Base-by-base conservation (phyloP, 2,797 vertebrate species). In the Phoeniculus purpureus region DNA sequence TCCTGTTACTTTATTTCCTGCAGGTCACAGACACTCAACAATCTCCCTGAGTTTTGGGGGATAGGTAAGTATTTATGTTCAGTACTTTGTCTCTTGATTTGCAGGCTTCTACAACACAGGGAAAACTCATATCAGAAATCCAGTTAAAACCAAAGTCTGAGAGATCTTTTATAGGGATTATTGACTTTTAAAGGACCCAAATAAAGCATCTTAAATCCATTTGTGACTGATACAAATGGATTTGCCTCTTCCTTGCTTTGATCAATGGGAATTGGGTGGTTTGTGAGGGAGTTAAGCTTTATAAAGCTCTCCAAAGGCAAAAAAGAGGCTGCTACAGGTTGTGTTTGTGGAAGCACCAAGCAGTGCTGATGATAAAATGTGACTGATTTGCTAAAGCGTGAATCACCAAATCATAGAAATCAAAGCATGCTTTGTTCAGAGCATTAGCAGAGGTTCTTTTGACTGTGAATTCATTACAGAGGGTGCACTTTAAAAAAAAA, bases 351-450 rank as follows among this genome's bases (percentile, higher is more conserved):
- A 94, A 90, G 72, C 48, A 85, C 45, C 74, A 71, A 68, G 58
- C 43, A 85, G n/a, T 8, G 6, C 73, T 43, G 81, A 25, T 70
- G 85, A 92, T 92, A 94, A 94, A 84, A 91, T 93, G 56, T 92
- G 82, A 86, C 91, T 88, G 80, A 90, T 81, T 84, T 89, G 71
- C 85, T 93, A 91, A 94, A 89, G 73, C 85, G 87, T 66, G 70
- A 93, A 37, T 37, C 37, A 37, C 12, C 8, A 12, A 37, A 37
- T 37, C 37, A 37, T 37, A 37, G 37, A 37, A 93, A 96, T 90
- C 78, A 93, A 95, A 95, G 92, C 81, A 80, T 55, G 37, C 83
- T 93, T 96, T 95, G 85, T 88, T 87, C 80, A 72, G 55, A 89
- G 85, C 47, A 84, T 84, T 55, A 92, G 54, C 37, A 65, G 67